Evolutionary conservation across 1,140 invertebrate species (phyloP).

Genomic region (Lutraria rhynchaena): DNA sequence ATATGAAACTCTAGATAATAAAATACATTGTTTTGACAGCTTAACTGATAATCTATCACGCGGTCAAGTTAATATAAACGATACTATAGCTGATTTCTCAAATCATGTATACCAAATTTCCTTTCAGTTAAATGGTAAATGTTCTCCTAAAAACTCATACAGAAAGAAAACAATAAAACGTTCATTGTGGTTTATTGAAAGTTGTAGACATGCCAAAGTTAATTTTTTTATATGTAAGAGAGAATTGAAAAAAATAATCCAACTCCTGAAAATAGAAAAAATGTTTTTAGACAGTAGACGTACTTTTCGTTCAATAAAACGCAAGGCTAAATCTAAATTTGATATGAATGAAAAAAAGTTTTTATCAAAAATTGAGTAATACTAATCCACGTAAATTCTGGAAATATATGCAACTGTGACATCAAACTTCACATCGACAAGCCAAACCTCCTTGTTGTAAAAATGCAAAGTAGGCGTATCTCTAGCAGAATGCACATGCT

Average conservation of each 20-base stretch:
- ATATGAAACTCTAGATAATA: too few relatives aligned
- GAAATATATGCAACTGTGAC: constrained; percentile 3
- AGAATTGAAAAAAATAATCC: neutral
- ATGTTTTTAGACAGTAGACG: constrained; percentile 3
- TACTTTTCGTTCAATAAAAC: neutral
- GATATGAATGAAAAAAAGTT: neutral
- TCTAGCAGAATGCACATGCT: too few relatives aligned
- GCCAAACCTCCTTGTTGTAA: too few relatives aligned
- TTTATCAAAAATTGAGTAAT: neutral
- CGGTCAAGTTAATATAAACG: too few relatives aligned
- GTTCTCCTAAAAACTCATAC: too few relatives aligned
- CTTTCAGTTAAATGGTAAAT: too few relatives aligned
- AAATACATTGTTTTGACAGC: too few relatives aligned
- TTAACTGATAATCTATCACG: neutral
- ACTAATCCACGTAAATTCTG: constrained; percentile 15
- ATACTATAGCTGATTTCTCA: constrained; percentile 1
- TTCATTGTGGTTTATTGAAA: constrained; percentile 22
- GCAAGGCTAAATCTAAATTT: neutral
- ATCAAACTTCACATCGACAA: too few relatives aligned
- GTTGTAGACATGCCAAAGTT: neutral
- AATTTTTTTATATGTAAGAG: constrained; percentile 18
- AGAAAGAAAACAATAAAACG: constrained; percentile 10
- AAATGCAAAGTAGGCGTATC: too few relatives aligned
- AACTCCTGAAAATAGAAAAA: neutral
- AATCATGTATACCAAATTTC: neutral